Evolutionary conservation across 2,797 vertebrate species (phyloP), one percentile per base, ranked within the genome.

Genomic region (Oophaga sylvatica): DNA sequence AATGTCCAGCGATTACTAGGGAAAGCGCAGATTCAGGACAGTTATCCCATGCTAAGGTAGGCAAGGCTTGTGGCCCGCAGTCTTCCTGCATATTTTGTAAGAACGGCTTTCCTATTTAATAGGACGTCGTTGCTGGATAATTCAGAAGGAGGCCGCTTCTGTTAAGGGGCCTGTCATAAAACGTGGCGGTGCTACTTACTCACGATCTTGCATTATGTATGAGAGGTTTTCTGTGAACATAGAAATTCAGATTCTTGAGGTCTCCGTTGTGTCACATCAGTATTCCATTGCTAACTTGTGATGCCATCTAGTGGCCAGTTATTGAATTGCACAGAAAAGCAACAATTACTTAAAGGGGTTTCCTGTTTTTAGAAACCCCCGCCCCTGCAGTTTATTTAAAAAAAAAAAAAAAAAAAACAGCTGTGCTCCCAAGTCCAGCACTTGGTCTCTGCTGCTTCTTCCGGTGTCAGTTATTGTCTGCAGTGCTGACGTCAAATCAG

Each of bases 21-120:
- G 16, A 85, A 59, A 22, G n/a, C 11, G 26, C 12, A 41, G 12
- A 10, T 26, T 1, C 11, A n/a, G 13, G 20, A 41, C 26, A 67
- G 57, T 65, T 88, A 88, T 57, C 3, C 59, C 67, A 76, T 2
- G 48, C 59, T 35, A 88, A 88, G 87, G 87, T 88, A 85, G 13
- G 70, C 26, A 22, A 8, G 78, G 73, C 11, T 15, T n/a, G 19
- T 53, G 22, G 35, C 5, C 41, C 0, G 70, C 17, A 20, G 31
- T 17, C 70, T 29, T 71, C 8, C 19, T 70, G 67, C 6, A 6
- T 19, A 7, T 63, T 22, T 63, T 67, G 13, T 16, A 65, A 41
- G 35, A 41, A 41, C 9, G 2, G 62, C 8, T 4, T 0, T 6
- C 59, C 2, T 62, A 7, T n/a, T 65, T 12, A 65, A 10, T 26